These are phyloP conservation scores for Macrotrachela quadricornifera DNA, from an alignment of 1,140 invertebrate species.

Conservation along the genomic window DNA sequence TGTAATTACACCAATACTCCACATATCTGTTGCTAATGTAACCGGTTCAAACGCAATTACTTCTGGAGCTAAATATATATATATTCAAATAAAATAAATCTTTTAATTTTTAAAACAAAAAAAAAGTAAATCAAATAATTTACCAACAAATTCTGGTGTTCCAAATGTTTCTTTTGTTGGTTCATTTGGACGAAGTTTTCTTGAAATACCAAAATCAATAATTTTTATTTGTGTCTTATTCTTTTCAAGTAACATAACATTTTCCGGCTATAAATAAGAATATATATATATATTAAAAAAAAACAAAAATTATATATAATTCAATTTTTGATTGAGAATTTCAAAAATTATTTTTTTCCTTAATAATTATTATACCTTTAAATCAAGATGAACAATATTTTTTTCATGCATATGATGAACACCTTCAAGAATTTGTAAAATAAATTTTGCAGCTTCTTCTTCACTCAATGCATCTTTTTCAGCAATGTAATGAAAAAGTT, in stretches of 20 bases:
- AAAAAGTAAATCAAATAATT: constrained; percentile 5
- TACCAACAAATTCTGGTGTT: constrained; percentile 39
- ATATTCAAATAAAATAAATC: background rate
- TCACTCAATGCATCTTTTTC: constrained; percentile 36
- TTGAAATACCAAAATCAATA: constrained; percentile 46
- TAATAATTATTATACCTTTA: constrained; percentile 31
- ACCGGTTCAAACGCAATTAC: constrained; percentile 42
- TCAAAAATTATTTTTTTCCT: no score
- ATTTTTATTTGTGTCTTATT: constrained; percentile 35
- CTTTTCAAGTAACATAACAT: constrained; percentile 33
- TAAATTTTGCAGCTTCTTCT: constrained; percentile 35
- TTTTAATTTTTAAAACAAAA: background rate
- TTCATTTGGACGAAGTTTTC: constrained; percentile 29
- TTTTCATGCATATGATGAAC: constrained; percentile 35
- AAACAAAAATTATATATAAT: no score
- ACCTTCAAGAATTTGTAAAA: constrained; percentile 36
- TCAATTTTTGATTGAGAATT: background rate
- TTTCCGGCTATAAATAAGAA: constrained; percentile 32
- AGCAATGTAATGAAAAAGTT: constrained; percentile 37
- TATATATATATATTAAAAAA: no score
- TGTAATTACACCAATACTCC: constrained; percentile 63
- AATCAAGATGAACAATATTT: constrained; percentile 36
- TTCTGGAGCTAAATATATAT: constrained; percentile 1
- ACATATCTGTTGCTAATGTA: constrained; percentile 64
- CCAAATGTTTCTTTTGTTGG: constrained; percentile 36